These are phyloP conservation scores for Brachirus orientalis DNA, from an alignment of 2,113 vertebrate species.

Conservation along the genomic window DNA sequence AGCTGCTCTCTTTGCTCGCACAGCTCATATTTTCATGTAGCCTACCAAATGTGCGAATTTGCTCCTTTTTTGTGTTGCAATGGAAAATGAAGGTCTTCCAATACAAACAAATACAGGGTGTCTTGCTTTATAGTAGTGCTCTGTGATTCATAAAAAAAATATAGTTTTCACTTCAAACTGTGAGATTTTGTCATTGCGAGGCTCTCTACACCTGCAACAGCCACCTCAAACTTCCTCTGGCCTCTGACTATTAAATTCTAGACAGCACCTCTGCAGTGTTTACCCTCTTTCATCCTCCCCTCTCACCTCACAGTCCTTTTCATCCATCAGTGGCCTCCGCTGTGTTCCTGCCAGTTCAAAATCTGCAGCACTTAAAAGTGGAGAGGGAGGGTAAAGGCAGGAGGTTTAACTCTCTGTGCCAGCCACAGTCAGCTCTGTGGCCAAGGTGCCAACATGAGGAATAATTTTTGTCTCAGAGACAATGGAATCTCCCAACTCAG, in stretches of 20 bases:
- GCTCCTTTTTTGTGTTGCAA: no score
- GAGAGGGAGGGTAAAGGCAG: constrained; percentile 34
- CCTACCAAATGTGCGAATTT: not conserved
- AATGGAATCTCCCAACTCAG: constrained; percentile 62
- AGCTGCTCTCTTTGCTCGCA: not conserved
- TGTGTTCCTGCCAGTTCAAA: constrained; percentile 64
- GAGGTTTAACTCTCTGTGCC: constrained; percentile 48
- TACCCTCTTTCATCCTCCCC: constrained; percentile 56
- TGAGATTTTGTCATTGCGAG: not conserved
- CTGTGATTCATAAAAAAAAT: not conserved
- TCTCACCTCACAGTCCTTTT: constrained; percentile 43
- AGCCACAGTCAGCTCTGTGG: constrained; percentile 35
- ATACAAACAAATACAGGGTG: no score
- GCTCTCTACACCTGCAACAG: constrained; percentile 56
- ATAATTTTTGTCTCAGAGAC: constrained; percentile 53
- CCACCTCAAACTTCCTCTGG: constrained; percentile 34
- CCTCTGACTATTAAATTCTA: constrained; percentile 16
- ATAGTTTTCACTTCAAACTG: not conserved
- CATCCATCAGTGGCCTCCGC: constrained; percentile 56
- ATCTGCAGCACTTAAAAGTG: constrained; percentile 49
- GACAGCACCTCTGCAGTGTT: constrained; percentile 31
- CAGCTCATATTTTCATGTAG: not conserved
- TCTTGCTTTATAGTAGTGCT: not conserved
- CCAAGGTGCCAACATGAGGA: constrained; percentile 52
- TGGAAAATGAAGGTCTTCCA: not conserved